Conservation (phyloP, 2,797 vertebrate genomes). For the Prionace glauca region DNA sequence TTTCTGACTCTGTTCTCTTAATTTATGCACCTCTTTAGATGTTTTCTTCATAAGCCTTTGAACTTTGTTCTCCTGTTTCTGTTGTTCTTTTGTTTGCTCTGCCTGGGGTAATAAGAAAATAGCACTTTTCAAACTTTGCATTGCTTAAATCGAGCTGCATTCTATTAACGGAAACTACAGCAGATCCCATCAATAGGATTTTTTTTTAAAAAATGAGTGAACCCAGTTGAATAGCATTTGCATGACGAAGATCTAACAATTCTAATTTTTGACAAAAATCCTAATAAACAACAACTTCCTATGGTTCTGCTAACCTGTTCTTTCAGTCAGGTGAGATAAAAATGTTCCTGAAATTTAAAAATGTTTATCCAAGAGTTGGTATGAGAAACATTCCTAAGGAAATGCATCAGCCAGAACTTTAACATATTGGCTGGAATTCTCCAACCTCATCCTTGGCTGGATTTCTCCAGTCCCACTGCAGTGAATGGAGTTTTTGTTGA, state of each 20-base stretch:
- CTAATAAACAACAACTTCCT: neutral
- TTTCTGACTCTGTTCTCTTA: constrained; percentile 81
- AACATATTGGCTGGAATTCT: too few species aligned
- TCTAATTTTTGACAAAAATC: neutral
- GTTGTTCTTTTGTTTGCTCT: constrained; percentile 62
- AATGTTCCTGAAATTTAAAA: neutral
- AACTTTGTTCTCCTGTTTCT: constrained; percentile 74
- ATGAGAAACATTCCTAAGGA: neutral
- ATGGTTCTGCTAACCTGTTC: neutral
- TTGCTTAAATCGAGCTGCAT: neutral
- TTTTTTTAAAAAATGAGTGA: neutral
- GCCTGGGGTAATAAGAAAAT: constrained; percentile 49
- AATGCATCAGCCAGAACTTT: neutral
- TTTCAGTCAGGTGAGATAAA: neutral
- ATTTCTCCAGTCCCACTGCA: too few species aligned
- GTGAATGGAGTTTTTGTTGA: too few species aligned
- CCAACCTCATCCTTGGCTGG: too few species aligned
- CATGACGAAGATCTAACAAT: neutral
- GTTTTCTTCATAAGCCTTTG: constrained; percentile 92
- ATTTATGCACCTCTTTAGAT: constrained; percentile 88
- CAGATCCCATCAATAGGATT: neutral
- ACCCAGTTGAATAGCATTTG: neutral
- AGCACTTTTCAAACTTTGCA: neutral
- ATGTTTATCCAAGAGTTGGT: neutral
- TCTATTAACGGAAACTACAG: neutral